These are phyloP conservation scores for Caenorhabditis angaria DNA, from an alignment of 2,888 invertebrate genomes.

Conservation along the genomic window DNA sequence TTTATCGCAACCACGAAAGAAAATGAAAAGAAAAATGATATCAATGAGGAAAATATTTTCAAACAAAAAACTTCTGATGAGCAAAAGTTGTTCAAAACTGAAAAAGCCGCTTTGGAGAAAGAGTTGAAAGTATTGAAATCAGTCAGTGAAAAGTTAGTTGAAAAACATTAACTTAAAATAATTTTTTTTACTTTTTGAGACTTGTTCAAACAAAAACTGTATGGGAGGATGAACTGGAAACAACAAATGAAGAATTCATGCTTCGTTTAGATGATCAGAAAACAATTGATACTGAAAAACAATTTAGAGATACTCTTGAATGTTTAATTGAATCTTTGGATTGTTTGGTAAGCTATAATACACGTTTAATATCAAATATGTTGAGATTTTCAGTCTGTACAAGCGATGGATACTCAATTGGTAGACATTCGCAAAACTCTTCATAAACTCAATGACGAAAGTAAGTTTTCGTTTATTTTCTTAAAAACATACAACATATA, in stretches of 20 bases:
- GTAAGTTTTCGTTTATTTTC: constrained; percentile 7
- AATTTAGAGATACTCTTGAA: constrained; percentile 16
- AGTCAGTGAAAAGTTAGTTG: constrained; percentile 5
- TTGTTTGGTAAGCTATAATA: constrained; percentile 14
- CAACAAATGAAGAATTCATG: constrained; percentile 16
- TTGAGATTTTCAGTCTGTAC: constrained; percentile 24
- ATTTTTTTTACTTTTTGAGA: constrained; percentile 8
- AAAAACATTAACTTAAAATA: background rate
- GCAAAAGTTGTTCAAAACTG: constrained; percentile 6
- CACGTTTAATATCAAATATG: background rate
- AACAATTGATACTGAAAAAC: background rate
- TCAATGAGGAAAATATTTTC: background rate
- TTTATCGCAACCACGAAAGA: background rate
- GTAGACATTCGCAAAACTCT: background rate
- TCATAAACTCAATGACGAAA: background rate
- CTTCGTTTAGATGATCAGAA: constrained; percentile 14
- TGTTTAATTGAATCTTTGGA: constrained; percentile 21
- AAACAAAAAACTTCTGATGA: background rate
- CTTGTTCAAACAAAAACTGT: constrained; percentile 9
- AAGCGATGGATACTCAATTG: constrained; percentile 33
- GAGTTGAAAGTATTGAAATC: constrained; percentile 11
- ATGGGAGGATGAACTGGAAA: constrained; percentile 14
- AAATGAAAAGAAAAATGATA: background rate
- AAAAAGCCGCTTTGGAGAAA: constrained; percentile 11
- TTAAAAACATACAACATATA: constrained; percentile 16